phyloP scores from a whole-genome alignment of 2,888 invertebrate species.

The Ophion obscuratus region DNA sequence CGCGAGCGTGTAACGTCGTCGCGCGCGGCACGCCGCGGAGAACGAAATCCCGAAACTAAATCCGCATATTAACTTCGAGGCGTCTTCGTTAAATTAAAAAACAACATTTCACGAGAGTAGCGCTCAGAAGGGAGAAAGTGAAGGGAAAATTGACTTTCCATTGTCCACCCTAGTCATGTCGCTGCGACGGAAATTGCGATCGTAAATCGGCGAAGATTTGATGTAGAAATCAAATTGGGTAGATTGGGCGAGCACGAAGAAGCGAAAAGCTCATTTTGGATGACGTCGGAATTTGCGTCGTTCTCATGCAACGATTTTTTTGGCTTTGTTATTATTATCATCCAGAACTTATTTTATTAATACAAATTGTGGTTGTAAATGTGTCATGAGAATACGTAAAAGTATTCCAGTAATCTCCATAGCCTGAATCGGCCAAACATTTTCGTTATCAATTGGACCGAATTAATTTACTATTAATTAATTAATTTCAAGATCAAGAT shows the following conservation, averaged over 20 bases:
- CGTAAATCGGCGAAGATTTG: slow-evolving; percentile 40
- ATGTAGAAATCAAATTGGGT: too few relatives aligned
- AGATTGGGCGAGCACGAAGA: slow-evolving; percentile 25
- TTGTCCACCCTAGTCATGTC: slow-evolving; percentile 16
- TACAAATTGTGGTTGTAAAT: too few relatives aligned
- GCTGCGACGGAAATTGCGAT: slow-evolving; percentile 34
- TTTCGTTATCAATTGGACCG: too few relatives aligned
- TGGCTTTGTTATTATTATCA: too few relatives aligned
- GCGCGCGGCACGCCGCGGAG: slow-evolving; percentile 65
- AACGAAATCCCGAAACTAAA: slow-evolving; percentile 83
- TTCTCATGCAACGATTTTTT: too few relatives aligned
- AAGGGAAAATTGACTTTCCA: slow-evolving; percentile 15
- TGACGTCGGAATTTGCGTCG: background rate
- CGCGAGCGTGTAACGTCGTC: slow-evolving; percentile 47
- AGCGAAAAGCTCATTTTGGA: background rate
- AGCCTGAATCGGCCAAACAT: too few relatives aligned
- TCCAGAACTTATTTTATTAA: too few relatives aligned
- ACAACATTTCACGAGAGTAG: slow-evolving; percentile 81
- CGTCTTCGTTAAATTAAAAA: slow-evolving; percentile 82
- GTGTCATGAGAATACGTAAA: too few relatives aligned
- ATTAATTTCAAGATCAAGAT: too few relatives aligned
- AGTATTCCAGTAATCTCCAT: too few relatives aligned
- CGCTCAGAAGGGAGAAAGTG: slow-evolving; percentile 15
- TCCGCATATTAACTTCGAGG: slow-evolving; percentile 82
- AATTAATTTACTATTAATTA: too few relatives aligned